Base-by-base conservation (phyloP, 2,113 vertebrate genomes). In the Labrus mixtus region DNA sequence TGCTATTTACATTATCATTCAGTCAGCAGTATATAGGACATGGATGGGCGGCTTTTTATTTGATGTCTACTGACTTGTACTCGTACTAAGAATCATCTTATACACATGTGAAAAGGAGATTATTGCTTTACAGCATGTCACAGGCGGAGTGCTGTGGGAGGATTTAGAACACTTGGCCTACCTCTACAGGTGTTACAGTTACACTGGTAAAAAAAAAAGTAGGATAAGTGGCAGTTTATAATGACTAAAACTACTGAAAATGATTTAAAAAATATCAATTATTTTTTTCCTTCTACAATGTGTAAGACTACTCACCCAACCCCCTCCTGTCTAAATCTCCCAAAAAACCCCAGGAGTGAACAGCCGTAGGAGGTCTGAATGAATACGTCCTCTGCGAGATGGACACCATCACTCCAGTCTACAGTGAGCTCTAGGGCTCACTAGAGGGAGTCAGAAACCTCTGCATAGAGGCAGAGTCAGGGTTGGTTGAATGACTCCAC, bases 371-470 rank as follows among this genome's bases (percentile, higher is more conserved):
- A 79, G 69, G 70, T 70, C 75, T 75, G 88, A 46, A 67, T 50
- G 67, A 75, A 65, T 82, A 76, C 8, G 53, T 82, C 72, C 80
- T 83, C 79, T 69, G n/a, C 13, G 87, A 92, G 84, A 86, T 75
- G 85, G 88, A 90, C 67, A 71, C 72, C 83, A 86, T 87, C 85
- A 65, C 87, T 81, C 78, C 64, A 1, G 75, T 85, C 74, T 87
- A 92, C 92, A 92, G 77, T 93, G 87, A 92, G 90, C 90, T 89
- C 66, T 54, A 63, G 81, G 90, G 82, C 87, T 93, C 92, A 93
- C 92, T 93, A 93, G 92, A 93, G 92, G 92, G 92, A 93, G 92
- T 90, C 90, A 93, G 90, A 93, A 90, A 82, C 92, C 90, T 90
- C 90, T 82, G 87, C 88, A 93, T 87, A 64, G 86, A 90, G 79